Evolutionary conservation across 2,797 vertebrate genomes (phyloP).

Genomic region (Melanotaenia pygmaea): DNA sequence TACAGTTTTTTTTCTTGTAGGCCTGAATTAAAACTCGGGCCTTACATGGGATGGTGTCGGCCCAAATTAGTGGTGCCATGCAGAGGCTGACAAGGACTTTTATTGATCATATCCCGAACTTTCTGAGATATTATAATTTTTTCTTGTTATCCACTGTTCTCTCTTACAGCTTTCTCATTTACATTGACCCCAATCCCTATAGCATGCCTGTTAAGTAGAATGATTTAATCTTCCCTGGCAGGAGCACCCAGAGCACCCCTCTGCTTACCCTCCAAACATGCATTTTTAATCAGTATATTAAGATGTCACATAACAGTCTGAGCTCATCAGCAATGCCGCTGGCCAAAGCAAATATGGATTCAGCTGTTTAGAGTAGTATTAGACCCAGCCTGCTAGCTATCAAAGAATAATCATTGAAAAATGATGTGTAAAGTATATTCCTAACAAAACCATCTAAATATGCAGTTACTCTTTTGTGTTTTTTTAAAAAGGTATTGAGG

Average conservation of each 20-base stretch:
- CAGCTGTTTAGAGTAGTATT: slow-evolving; percentile 81
- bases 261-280: slow-evolving; percentile 75
- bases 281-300: slow-evolving; percentile 83
- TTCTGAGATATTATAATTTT: slow-evolving; percentile 29
- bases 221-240: slow-evolving; percentile 79
- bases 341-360: slow-evolving; percentile 83
- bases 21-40: slow-evolving; percentile 7
- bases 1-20: neutral
- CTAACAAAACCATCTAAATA: slow-evolving; percentile 21
- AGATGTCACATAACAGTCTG: slow-evolving; percentile 83
- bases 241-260: slow-evolving; percentile 69
- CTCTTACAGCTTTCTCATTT: slow-evolving; percentile 72
- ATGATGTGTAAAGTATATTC: slow-evolving; percentile 72
- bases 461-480: slow-evolving; percentile 18
- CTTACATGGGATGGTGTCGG: neutral
- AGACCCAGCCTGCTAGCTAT: slow-evolving; percentile 76
- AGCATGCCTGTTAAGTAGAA: slow-evolving; percentile 66
- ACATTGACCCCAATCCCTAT: slow-evolving; percentile 72
- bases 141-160: slow-evolving; percentile 28
- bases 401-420: slow-evolving; percentile 76
- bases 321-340: slow-evolving; percentile 81
- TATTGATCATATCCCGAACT: slow-evolving; percentile 34
- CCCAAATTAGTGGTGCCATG: neutral
- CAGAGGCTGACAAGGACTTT: slow-evolving; percentile 7
- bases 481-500: slow-evolving; percentile 17